Conservation (phyloP, 2,797 vertebrate genomes). For the Catostomus latipinnis region DNA sequence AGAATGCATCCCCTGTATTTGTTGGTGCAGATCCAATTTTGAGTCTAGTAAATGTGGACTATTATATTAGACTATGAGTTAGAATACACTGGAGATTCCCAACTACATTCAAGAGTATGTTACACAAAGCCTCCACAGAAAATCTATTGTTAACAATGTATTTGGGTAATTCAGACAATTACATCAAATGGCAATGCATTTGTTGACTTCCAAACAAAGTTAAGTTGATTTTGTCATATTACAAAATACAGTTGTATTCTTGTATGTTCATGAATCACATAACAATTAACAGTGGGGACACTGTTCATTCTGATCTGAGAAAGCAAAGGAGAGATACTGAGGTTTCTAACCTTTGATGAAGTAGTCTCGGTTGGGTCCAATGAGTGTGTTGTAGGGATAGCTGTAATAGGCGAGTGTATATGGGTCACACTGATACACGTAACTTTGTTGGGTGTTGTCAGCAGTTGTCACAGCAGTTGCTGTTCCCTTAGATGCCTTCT, state of each 20-base stretch:
- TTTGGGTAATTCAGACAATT: slow-evolving; percentile 38
- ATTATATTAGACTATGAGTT: not conserved
- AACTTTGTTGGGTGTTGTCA: slow-evolving; percentile 84
- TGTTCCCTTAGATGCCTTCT: slow-evolving; percentile 94
- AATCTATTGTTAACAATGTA: slow-evolving; percentile 1
- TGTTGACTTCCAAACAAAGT: not conserved
- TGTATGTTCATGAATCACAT: slow-evolving; percentile 24
- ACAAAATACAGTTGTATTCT: not conserved
- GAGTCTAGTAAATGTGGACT: slow-evolving; percentile 7
- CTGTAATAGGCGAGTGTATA: slow-evolving; percentile 95
- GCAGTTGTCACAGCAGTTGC: slow-evolving; percentile 65
- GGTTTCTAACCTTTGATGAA: slow-evolving; percentile 96
- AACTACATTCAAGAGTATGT: slow-evolving; percentile 22
- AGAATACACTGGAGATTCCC: slow-evolving; percentile 2
- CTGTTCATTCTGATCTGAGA: not conserved
- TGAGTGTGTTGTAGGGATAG: slow-evolving; percentile 96
- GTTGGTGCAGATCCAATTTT: not conserved
- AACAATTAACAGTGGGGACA: not conserved
- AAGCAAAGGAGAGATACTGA: not conserved
- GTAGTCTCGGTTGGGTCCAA: slow-evolving; percentile 98
- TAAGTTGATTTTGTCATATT: slow-evolving; percentile 1
- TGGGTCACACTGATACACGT: slow-evolving; percentile 96
- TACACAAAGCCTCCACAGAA: slow-evolving; percentile 22
- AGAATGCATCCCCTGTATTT: slow-evolving; percentile 9
- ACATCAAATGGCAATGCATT: slow-evolving; percentile 7